Conservation (phyloP, 2,888 invertebrate species). For the Eudemis profundana region DNA sequence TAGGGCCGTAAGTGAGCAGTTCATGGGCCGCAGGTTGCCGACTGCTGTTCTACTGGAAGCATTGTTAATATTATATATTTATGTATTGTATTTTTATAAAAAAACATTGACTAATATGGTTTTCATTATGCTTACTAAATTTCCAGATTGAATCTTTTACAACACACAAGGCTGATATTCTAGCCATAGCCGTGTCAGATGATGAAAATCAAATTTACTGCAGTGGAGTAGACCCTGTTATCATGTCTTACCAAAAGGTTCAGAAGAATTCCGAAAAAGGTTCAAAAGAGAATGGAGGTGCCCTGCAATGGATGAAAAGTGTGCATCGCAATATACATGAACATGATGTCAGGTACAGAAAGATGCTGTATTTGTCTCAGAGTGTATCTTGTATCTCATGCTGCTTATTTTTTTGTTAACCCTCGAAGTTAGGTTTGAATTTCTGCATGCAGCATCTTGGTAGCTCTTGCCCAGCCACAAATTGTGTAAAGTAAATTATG, state of each 20-base stretch:
- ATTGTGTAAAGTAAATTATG: no score
- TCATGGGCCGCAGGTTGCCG: no score
- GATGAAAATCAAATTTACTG: slow-evolving; percentile 90
- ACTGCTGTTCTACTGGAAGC: no score
- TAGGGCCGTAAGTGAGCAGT: no score
- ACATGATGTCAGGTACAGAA: slow-evolving; percentile 90
- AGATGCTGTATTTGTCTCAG: background rate
- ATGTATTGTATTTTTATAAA: no score
- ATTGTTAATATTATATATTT: no score
- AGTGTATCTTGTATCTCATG: no score
- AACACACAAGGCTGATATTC: slow-evolving; percentile 93
- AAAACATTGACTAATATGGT: background rate
- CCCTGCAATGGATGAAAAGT: slow-evolving; percentile 93
- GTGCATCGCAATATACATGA: slow-evolving; percentile 92
- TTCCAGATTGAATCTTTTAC: slow-evolving; percentile 89
- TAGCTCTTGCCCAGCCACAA: no score
- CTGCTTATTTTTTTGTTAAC: no score
- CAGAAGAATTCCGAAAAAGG: no score
- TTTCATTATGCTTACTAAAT: slow-evolving; percentile 1
- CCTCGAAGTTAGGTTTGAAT: no score
- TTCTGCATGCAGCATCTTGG: no score
- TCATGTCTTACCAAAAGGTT: slow-evolving; percentile 91
- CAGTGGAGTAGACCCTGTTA: slow-evolving; percentile 93
- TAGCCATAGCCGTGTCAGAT: slow-evolving; percentile 89
- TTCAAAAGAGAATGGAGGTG: slow-evolving; percentile 76